Conservation (phyloP, 2,888 invertebrate genomes). For the Drosophila rubida region DNA sequence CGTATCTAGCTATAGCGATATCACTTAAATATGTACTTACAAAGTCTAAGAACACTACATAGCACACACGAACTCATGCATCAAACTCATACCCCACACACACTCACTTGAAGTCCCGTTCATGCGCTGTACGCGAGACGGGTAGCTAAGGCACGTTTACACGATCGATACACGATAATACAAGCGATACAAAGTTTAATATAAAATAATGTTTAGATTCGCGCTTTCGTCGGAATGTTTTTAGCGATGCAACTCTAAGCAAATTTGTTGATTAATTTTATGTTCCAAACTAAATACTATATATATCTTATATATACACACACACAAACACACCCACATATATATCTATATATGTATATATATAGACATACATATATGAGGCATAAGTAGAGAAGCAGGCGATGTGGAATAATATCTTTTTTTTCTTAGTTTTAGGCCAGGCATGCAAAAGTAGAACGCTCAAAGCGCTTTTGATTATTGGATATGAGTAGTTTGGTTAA, state of each 20-base stretch:
- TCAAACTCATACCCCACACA: slow-evolving; percentile 17
- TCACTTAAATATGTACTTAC: slow-evolving; percentile 45
- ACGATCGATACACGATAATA: slow-evolving; percentile 32
- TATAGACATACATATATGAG: slow-evolving; percentile 40
- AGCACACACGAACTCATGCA: slow-evolving; percentile 39
- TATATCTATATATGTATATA: slow-evolving; percentile 42
- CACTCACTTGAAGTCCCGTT: slow-evolving; percentile 25
- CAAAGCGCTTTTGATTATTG: slow-evolving; percentile 74
- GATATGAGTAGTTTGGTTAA: slow-evolving; percentile 37
- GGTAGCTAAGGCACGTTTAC: slow-evolving; percentile 35
- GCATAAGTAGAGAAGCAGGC: slow-evolving; percentile 13
- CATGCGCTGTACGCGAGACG: background rate
- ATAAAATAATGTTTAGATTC: slow-evolving; percentile 32
- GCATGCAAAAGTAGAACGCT: slow-evolving; percentile 68
- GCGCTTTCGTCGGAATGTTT: slow-evolving; percentile 41
- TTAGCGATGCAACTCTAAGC: slow-evolving; percentile 54
- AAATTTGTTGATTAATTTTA: slow-evolving; percentile 78
- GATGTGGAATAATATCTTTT: slow-evolving; percentile 43
- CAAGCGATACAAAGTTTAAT: slow-evolving; percentile 4
- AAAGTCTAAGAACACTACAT: slow-evolving; percentile 64
- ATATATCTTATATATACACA: slow-evolving; percentile 35
- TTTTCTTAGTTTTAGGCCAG: slow-evolving; percentile 63
- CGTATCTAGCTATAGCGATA: slow-evolving; percentile 46
- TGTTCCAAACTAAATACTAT: slow-evolving; percentile 56
- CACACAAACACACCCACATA: slow-evolving; percentile 22